Evolutionary conservation across 2,888 invertebrate genomes (phyloP).

Genomic region (Hyalella azteca): DNA sequence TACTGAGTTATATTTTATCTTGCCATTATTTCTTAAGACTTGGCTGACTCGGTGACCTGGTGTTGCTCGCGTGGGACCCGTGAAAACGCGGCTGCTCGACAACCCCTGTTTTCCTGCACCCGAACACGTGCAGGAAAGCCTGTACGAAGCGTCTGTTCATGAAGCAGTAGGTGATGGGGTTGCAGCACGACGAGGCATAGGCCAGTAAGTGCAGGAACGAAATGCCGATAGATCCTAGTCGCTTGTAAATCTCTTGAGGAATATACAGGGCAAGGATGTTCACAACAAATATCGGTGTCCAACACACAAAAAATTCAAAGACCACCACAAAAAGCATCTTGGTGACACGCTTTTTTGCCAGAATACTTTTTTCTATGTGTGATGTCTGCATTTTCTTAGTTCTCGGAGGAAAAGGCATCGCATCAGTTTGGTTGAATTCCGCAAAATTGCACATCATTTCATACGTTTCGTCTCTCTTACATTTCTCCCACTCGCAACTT

Average conservation of each 20-base stretch:
- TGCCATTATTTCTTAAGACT: not conserved
- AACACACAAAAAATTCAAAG: slow-evolving; percentile 75
- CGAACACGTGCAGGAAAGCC: slow-evolving; percentile 70
- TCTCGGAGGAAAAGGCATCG: not conserved
- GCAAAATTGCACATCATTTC: not conserved
- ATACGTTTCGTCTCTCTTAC: not conserved
- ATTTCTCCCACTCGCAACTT: not conserved
- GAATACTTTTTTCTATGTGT: slow-evolving; percentile 65
- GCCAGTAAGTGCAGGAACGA: slow-evolving; percentile 69
- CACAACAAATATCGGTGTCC: slow-evolving; percentile 72
- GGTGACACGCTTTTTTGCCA: slow-evolving; percentile 67
- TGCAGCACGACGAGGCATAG: slow-evolving; percentile 71
- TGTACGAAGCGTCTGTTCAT: slow-evolving; percentile 73
- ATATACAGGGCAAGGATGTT: slow-evolving; percentile 69
- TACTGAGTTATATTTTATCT: too few species aligned
- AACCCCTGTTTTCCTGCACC: slow-evolving; percentile 63
- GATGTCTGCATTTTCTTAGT: slow-evolving; percentile 61
- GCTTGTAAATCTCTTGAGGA: slow-evolving; percentile 65
- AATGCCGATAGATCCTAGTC: slow-evolving; percentile 66
- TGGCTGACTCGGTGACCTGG: not conserved
- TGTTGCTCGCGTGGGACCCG: slow-evolving; percentile 20
- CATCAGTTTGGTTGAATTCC: not conserved
- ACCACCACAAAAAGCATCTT: slow-evolving; percentile 74
- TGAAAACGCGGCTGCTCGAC: not conserved
- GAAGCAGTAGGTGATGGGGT: slow-evolving; percentile 75